These are phyloP conservation scores for Griposia aprilina DNA, from an alignment of 2,888 invertebrate genomes.

Conservation along the genomic window DNA sequence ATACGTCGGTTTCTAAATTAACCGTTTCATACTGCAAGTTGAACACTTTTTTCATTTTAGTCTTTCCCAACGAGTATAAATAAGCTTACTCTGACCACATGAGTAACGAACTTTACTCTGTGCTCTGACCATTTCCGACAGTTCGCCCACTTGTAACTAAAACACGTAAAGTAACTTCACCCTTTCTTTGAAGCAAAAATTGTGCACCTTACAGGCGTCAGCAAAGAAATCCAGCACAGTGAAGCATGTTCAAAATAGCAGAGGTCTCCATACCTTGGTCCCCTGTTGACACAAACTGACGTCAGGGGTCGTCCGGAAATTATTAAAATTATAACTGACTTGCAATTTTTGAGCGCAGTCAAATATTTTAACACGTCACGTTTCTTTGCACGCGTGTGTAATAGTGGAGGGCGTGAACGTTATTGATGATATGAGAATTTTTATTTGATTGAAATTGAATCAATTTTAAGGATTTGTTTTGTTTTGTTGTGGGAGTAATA, in stretches of 20 bases:
- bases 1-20: background rate
- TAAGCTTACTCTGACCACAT: background rate
- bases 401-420: conserved; percentile 33
- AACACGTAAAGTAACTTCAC: background rate
- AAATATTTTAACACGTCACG: conserved; percentile 58
- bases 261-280: conserved; percentile 58
- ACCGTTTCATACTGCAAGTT: background rate
- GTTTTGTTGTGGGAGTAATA: background rate
- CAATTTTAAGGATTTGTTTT: background rate
- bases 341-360: conserved; percentile 61
- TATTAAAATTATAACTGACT: conserved; percentile 74
- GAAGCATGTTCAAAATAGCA: conserved; percentile 19
- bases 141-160: background rate
- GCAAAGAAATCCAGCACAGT: conserved; percentile 13
- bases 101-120: too few relatives aligned
- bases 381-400: conserved; percentile 41
- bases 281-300: conserved; percentile 47
- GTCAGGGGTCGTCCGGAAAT: conserved; percentile 65
- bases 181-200: background rate
- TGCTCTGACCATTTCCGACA: too few relatives aligned
- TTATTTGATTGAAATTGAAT: conserved; percentile 46
- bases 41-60: background rate
- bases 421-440: conserved; percentile 50
- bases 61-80: too few relatives aligned
- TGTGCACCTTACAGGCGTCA: background rate